Evolutionary conservation across 2,888 invertebrate species (phyloP), one percentile per base, ranked within the genome.

Genomic region (Athetis lepigone): DNA sequence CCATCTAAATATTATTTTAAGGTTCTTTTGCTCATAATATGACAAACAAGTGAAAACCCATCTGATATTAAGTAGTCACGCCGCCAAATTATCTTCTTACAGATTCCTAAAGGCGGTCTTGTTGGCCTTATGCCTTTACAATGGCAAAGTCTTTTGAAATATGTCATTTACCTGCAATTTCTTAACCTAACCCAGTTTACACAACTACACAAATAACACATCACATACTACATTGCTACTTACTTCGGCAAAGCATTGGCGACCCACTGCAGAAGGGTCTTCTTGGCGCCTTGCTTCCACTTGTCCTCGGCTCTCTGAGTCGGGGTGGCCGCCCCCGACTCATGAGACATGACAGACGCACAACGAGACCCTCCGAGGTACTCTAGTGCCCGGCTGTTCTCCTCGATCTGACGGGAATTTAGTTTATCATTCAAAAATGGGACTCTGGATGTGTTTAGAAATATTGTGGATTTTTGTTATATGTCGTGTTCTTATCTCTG

Each of bases 181-280:
- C n/a, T n/a, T n/a, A n/a, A n/a, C n/a, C n/a, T n/a, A n/a, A n/a
- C n/a, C n/a, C n/a, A n/a, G n/a, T n/a, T n/a, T n/a, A n/a, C n/a
- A n/a, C n/a, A n/a, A n/a, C n/a, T n/a, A n/a, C n/a, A n/a, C n/a
- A n/a, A n/a, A n/a, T n/a, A n/a, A n/a, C 7, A 27, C 9, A 27
- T 27, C 27, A 33, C 6, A 47, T 19, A 19, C 0, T n/a, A 33
- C 3, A 2, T 25, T 7, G 21, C n/a, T 6, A 84, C 88, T 85
- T 67, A 87, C 86, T 87, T 87, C 75, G 98, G 98, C 84, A 99
- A 95, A 37, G 98, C 98, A 88, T 98, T 98, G 77, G 98, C 98
- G 67, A 99, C 99, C 99, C 99, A 99, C 84, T 98, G 97, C 68
- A 99, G 95, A 70, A 99, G 95, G 23, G 98, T 98, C 92, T 98